A percentile compares a stretch with the other conserved stretches of the same genome.
These are phyloP conservation scores for Altica lythri DNA, from an alignment of 2,888 invertebrate genomes.

Conservation along the genomic window DNA sequence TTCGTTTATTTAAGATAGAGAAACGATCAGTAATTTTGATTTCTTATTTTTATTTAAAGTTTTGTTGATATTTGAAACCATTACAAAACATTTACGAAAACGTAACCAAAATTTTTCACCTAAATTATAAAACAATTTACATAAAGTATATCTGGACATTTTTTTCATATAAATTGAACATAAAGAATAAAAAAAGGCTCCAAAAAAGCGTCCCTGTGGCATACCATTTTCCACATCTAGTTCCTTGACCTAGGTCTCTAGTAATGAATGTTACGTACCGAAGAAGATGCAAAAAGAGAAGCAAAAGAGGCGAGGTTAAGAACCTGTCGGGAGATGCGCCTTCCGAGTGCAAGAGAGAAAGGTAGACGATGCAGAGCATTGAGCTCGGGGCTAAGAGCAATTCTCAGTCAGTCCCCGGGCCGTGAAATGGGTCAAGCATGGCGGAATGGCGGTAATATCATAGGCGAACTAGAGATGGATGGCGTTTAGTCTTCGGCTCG, in stretches of 20 bases:
- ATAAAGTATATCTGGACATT: no score
- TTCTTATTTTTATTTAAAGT: no score
- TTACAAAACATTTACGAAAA: no score
- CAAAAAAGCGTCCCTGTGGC: conserved; percentile 14
- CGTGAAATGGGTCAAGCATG: conserved; percentile 22
- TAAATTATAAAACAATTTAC: no score
- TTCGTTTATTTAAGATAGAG: no score
- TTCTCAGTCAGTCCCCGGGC: conserved; percentile 17
- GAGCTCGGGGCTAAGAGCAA: conserved; percentile 14
- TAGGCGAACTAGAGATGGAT: conserved; percentile 11
- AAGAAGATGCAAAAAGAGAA: conserved; percentile 24
- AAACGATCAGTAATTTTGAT: no score
- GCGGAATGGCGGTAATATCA: conserved; percentile 18
- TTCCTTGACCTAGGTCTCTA: conserved; percentile 25
- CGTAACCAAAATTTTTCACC: no score
- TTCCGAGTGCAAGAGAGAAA: no score
- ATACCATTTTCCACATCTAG: conserved; percentile 13
- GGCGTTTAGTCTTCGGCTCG: conserved; percentile 15
- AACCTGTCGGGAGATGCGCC: conserved; percentile 40
- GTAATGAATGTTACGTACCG: conserved; percentile 23
- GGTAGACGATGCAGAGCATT: conserved; percentile 7
- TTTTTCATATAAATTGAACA: no score
- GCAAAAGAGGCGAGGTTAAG: conserved; percentile 43
- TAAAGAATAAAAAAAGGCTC: no score
- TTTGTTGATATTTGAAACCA: no score